phyloP scores from a whole-genome alignment of 2,113 vertebrate genomes.

The Isichthys henryi region DNA sequence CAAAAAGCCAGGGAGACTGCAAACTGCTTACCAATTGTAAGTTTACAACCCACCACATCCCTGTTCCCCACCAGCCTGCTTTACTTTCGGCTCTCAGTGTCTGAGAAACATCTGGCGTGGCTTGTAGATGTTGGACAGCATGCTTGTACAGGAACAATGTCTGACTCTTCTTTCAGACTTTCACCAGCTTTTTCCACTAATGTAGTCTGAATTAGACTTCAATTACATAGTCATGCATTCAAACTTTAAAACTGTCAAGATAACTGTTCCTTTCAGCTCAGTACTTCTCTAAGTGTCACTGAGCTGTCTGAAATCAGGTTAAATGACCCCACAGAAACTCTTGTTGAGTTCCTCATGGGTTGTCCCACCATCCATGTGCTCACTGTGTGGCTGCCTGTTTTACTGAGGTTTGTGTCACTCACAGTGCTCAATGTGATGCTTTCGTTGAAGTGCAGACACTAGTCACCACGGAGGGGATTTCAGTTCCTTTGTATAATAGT shows the following conservation, averaged over 20 bases:
- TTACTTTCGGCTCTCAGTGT: not conserved
- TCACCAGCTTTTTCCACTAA: not conserved
- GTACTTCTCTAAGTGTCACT: too few species aligned
- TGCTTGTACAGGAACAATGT: not conserved
- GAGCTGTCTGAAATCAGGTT: not conserved
- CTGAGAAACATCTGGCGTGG: not conserved
- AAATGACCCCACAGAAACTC: not conserved
- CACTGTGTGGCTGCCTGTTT: not conserved
- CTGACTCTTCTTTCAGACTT: not conserved
- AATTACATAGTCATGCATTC: not conserved
- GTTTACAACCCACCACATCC: not conserved
- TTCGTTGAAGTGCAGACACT: not conserved
- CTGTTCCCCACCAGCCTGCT: not conserved
- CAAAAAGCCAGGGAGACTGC: not conserved
- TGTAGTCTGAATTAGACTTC: not conserved
- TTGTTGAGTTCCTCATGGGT: not conserved
- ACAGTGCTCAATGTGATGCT: not conserved
- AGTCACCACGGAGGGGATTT: not conserved
- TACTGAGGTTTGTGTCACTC: not conserved
- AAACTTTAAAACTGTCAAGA: not conserved
- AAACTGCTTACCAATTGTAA: not conserved
- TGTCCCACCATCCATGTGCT: not conserved
- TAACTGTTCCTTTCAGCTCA: not conserved
- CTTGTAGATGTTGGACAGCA: not conserved
- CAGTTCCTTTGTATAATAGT: not conserved